Evolutionary conservation across 2,888 invertebrate species (phyloP).

Genomic region (Cyclophora punctaria): DNA sequence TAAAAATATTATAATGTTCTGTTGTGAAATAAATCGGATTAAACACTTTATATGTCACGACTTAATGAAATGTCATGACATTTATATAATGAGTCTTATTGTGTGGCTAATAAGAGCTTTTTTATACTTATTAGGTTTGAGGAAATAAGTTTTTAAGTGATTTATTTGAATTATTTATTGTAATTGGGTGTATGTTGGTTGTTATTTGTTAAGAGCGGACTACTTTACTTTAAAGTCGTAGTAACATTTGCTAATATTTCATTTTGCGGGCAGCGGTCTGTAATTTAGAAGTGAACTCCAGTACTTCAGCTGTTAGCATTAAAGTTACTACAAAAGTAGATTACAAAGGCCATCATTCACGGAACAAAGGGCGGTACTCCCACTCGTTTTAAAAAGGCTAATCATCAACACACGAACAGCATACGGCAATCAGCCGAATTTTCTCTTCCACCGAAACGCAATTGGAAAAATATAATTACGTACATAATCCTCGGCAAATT

Average conservation of each 20-base stretch:
- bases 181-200: too few relatives aligned
- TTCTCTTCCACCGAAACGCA: slow-evolving; percentile 43
- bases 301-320: neutral
- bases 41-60: neutral
- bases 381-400: slow-evolving; percentile 51
- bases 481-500: slow-evolving; percentile 75
- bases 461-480: slow-evolving; percentile 76
- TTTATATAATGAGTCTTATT: neutral
- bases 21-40: slow-evolving; percentile 1
- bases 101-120: neutral
- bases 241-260: neutral
- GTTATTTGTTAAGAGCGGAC: too few relatives aligned
- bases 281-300: neutral
- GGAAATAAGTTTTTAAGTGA: neutral
- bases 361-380: neutral
- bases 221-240: neutral
- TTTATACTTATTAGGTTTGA: neutral
- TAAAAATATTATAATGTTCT: neutral
- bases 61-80: slow-evolving; percentile 1
- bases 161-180: too few relatives aligned
- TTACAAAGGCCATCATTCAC: neutral
- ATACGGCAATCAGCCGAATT: slow-evolving; percentile 63
- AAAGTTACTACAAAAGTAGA: neutral
- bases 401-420: slow-evolving; percentile 56
- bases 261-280: neutral